Evolutionary conservation across 2,113 vertebrate genomes (phyloP).

Genomic region (Melospiza melodia): DNA sequence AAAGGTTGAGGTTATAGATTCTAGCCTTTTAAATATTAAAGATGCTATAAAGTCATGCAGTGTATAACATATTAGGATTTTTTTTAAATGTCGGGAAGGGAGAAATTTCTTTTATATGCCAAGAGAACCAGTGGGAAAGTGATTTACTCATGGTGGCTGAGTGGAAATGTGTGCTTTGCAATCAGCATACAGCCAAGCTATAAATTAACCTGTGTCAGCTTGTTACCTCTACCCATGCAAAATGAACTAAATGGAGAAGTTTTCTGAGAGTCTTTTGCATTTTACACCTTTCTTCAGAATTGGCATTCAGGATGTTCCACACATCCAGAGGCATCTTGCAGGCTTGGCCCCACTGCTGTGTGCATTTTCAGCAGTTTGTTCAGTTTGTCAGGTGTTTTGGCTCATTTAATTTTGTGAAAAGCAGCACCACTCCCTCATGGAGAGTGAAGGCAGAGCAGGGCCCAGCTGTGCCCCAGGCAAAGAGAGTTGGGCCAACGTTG

Average conservation of each 20-base stretch:
- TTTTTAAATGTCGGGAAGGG: constrained; percentile 55
- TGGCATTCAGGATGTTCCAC: background rate
- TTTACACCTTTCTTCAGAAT: background rate
- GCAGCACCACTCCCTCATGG: background rate
- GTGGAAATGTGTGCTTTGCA: constrained; percentile 51
- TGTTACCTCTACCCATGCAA: background rate
- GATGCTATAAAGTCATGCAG: constrained; percentile 43
- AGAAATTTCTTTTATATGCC: constrained; percentile 48
- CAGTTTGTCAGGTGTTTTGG: background rate
- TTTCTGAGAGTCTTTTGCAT: background rate
- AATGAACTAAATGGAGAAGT: background rate
- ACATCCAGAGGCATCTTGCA: background rate
- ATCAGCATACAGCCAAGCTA: constrained; percentile 25
- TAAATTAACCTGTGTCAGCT: constrained; percentile 42
- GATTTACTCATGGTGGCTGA: constrained; percentile 41
- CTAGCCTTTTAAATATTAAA: constrained; percentile 63
- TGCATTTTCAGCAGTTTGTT: background rate
- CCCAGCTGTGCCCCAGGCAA: background rate
- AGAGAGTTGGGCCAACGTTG: background rate
- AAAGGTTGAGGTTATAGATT: constrained; percentile 65
- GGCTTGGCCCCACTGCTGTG: background rate
- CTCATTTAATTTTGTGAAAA: background rate
- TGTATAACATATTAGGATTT: constrained; percentile 17
- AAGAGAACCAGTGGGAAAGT: constrained; percentile 23
- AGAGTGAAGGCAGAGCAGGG: background rate